Evolutionary conservation across 2,888 invertebrate genomes (phyloP).

Genomic region (Heteropelma amictum): DNA sequence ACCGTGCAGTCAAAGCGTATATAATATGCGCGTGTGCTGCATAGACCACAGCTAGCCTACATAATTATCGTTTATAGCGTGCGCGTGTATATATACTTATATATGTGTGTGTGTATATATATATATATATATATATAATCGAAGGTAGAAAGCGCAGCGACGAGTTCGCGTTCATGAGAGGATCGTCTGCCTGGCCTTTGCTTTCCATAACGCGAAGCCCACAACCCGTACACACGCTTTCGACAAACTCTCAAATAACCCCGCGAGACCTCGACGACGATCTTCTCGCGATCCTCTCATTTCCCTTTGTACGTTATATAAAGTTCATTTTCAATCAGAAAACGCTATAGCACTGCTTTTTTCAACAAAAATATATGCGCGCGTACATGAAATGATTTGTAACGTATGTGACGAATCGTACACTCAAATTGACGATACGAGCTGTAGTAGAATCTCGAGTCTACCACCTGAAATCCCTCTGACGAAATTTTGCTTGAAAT

Average conservation of each 20-base stretch:
- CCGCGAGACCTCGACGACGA: conserved; percentile 5
- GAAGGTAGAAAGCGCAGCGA: conserved; percentile 75
- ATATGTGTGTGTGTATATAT: conserved; percentile 53
- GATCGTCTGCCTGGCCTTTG: conserved; percentile 77
- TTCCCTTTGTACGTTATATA: conserved; percentile 69
- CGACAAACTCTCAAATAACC: conserved; percentile 36
- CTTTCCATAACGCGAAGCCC: conserved; percentile 68
- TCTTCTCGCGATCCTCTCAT: conserved; percentile 45
- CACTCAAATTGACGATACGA: too few species aligned
- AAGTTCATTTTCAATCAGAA: conserved; percentile 52
- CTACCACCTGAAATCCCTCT: too few species aligned
- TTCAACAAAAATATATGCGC: not conserved
- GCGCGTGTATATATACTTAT: not conserved
- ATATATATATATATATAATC: conserved; percentile 62
- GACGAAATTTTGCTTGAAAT: too few species aligned
- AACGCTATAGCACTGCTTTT: conserved; percentile 2
- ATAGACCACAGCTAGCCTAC: conserved; percentile 56
- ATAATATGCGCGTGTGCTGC: conserved; percentile 56
- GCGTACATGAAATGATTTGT: not conserved
- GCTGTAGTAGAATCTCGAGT: too few species aligned
- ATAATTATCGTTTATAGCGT: conserved; percentile 65
- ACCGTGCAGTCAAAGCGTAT: conserved; percentile 38
- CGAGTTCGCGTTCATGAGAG: conserved; percentile 54
- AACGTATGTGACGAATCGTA: too few species aligned
- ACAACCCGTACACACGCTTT: conserved; percentile 1